phyloP scores from a whole-genome alignment of 2,888 invertebrate species.

The Trichopoda pennipes region DNA sequence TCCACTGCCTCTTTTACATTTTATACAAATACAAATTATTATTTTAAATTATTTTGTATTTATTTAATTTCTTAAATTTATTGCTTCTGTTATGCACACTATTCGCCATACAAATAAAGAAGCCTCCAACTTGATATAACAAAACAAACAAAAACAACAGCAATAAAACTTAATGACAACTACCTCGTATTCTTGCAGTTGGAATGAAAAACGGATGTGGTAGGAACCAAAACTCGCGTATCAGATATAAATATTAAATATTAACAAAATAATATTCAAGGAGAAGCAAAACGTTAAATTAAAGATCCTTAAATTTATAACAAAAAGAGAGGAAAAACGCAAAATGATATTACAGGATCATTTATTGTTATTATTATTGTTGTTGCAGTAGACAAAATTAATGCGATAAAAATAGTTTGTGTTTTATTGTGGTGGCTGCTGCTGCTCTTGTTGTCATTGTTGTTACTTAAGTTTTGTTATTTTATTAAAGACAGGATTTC shows the following conservation, averaged over 20 bases:
- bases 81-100: neutral
- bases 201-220: slow-evolving; percentile 60
- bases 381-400: neutral
- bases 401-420: neutral
- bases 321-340: neutral
- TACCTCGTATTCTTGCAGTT: slow-evolving; percentile 21
- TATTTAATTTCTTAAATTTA: no score
- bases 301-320: slow-evolving; percentile 33
- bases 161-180: slow-evolving; percentile 23
- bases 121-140: slow-evolving; percentile 14
- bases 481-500: slow-evolving; percentile 45
- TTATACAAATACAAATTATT: no score
- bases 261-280: slow-evolving; percentile 7
- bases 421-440: slow-evolving; percentile 38
- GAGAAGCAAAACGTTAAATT: slow-evolving; percentile 27
- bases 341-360: slow-evolving; percentile 56
- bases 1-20: no score
- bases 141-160: slow-evolving; percentile 36
- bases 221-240: slow-evolving; percentile 48
- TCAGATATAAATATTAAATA: slow-evolving; percentile 38
- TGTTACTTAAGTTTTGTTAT: slow-evolving; percentile 29
- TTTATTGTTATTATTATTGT: slow-evolving; percentile 22
- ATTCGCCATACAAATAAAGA: neutral
- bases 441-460: slow-evolving; percentile 33
- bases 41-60: no score